phyloP scores from a whole-genome alignment of 2,888 invertebrate species.

The Polydrusus tereticollis region DNA sequence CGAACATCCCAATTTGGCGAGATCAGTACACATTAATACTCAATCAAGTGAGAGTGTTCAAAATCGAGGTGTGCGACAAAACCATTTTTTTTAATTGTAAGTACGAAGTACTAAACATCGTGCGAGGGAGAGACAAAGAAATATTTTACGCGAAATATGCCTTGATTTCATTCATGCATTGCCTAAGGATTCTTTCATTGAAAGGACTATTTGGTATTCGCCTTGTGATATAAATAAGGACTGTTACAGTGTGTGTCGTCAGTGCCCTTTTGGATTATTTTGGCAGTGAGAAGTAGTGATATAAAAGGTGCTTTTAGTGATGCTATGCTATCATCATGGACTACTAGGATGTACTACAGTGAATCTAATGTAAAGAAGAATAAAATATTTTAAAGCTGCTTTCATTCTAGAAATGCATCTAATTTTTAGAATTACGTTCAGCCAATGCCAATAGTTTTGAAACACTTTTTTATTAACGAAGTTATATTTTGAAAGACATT shows the following conservation, averaged over 20 bases:
- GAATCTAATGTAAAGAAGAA: neutral
- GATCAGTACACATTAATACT: slow-evolving; percentile 45
- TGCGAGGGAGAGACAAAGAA: slow-evolving; percentile 11
- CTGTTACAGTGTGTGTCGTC: slow-evolving; percentile 4
- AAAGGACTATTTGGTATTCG: slow-evolving; percentile 9
- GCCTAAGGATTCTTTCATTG: neutral
- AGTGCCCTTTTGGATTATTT: slow-evolving; percentile 30
- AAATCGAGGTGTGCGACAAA: slow-evolving; percentile 45
- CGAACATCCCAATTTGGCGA: slow-evolving; percentile 45
- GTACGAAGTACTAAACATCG: slow-evolving; percentile 26
- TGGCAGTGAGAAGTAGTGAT: slow-evolving; percentile 35
- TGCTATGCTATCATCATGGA: slow-evolving; percentile 17
- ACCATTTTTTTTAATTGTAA: slow-evolving; percentile 38
- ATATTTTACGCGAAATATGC: slow-evolving; percentile 17
- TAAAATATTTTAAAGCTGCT: slow-evolving; percentile 19
- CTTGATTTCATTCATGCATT: slow-evolving; percentile 2
- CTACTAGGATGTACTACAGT: slow-evolving; percentile 5
- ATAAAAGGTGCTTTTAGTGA: slow-evolving; percentile 19
- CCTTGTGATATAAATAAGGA: neutral
- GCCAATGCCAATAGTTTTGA: too few species aligned
- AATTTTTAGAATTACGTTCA: neutral
- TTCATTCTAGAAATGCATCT: neutral
- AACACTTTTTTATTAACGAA: too few species aligned
- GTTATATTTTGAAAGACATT: too few species aligned
- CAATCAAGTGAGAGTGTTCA: slow-evolving; percentile 48